A percentile compares a stretch with the other conserved stretches of the same genome.
These are phyloP conservation scores for Glareola pratincola DNA, from an alignment of 2,113 vertebrate genomes.

Conservation along the genomic window DNA sequence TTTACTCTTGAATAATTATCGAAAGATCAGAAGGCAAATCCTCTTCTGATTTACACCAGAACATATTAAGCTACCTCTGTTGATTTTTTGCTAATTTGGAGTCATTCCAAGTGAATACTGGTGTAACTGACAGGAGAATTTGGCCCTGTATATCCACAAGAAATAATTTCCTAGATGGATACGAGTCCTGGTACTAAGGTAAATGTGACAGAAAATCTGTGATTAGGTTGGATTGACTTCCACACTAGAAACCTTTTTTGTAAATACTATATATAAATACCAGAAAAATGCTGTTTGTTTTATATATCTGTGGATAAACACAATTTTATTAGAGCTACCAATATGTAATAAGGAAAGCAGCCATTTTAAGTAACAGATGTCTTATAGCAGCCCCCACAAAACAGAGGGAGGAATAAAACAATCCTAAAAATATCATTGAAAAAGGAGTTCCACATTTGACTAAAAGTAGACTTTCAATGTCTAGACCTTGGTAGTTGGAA, in stretches of 20 bases:
- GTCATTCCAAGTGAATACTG: conserved; percentile 22
- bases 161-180: conserved; percentile 67
- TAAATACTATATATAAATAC: conserved; percentile 66
- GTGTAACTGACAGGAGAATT: conserved; percentile 43
- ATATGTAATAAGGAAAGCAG: conserved; percentile 59
- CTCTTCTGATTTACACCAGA: conserved; percentile 55
- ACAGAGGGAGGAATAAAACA: conserved; percentile 22
- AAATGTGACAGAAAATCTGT: conserved; percentile 66
- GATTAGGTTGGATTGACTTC: conserved; percentile 65
- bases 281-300: conserved; percentile 66
- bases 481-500: not conserved
- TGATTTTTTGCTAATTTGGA: conserved; percentile 57
- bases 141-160: conserved; percentile 39
- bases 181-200: conserved; percentile 51
- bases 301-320: conserved; percentile 69
- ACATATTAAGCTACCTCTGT: conserved; percentile 36
- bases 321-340: conserved; percentile 72
- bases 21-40: conserved; percentile 57
- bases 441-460: not conserved
- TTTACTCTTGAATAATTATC: conserved; percentile 66
- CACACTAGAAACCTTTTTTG: conserved; percentile 59
- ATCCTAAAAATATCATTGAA: conserved; percentile 22
- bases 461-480: not conserved
- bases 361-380: conserved; percentile 53
- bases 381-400: conserved; percentile 27